phyloP scores from a whole-genome alignment of 2,113 vertebrate species.

The Cygnus buccinator region DNA sequence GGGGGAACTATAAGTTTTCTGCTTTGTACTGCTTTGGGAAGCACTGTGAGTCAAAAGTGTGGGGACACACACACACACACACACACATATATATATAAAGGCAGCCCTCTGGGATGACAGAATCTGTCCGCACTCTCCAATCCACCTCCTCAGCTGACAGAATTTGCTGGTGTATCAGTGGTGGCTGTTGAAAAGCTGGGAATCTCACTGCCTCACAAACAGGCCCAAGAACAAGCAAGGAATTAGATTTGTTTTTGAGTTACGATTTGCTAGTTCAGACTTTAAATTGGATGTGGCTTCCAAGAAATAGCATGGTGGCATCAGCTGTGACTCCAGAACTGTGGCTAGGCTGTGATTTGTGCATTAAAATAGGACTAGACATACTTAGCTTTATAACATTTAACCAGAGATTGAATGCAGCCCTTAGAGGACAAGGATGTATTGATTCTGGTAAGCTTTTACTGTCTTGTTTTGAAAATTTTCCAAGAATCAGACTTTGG shows the following conservation, averaged over 20 bases:
- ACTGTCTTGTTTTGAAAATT: conserved; percentile 26
- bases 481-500: not conserved
- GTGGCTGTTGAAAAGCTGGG: not conserved
- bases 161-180: not conserved
- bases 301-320: not conserved
- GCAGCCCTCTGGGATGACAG: not conserved
- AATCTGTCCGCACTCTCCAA: not conserved
- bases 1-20: not conserved
- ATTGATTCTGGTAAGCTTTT: conserved; percentile 39
- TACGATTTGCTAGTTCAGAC: not conserved
- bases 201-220: not conserved
- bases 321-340: not conserved
- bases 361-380: not conserved
- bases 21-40: not conserved
- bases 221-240: not conserved
- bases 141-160: not conserved
- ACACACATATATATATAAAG: not conserved
- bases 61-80: no score
- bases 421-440: not conserved
- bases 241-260: not conserved
- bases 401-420: conserved; percentile 4
- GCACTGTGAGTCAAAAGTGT: not conserved
- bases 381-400: not conserved
- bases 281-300: not conserved
- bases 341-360: not conserved